Percentiles rank a stretch among this genome's conserved stretches.
These are phyloP conservation scores for Pyrochroa serraticornis DNA, from an alignment of 2,888 invertebrate genomes.

Conservation along the genomic window DNA sequence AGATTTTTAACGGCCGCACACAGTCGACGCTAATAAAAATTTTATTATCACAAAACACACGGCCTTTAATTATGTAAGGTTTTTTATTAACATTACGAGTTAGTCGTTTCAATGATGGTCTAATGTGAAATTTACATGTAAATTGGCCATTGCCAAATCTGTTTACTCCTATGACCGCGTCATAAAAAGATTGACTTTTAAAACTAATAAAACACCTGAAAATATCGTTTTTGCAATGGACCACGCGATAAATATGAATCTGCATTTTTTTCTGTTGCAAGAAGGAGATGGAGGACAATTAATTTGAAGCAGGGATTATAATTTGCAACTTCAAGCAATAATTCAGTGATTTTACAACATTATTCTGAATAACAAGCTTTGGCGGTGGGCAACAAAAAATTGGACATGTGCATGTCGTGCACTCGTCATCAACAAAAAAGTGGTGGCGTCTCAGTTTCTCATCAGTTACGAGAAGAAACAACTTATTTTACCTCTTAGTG, in stretches of 20 bases:
- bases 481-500: too few relatives aligned
- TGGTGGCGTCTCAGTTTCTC: too few relatives aligned
- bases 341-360: slow-evolving; percentile 20
- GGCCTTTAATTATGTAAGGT: slow-evolving; percentile 25
- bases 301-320: slow-evolving; percentile 9
- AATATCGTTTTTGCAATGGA: slow-evolving; percentile 13
- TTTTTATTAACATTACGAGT: slow-evolving; percentile 24
- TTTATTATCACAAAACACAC: slow-evolving; percentile 22
- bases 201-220: slow-evolving; percentile 29
- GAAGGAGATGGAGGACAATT: slow-evolving; percentile 5
- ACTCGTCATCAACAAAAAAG: slow-evolving; percentile 7
- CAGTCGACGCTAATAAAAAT: slow-evolving; percentile 20
- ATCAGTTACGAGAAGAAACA: too few relatives aligned
- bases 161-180: slow-evolving; percentile 18
- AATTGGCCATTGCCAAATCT: slow-evolving; percentile 31
- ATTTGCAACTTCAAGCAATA: slow-evolving; percentile 12
- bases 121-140: slow-evolving; percentile 30
- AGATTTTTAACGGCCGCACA: slow-evolving; percentile 9
- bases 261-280: not conserved
- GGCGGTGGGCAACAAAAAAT: slow-evolving; percentile 4
- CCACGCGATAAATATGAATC: not conserved
- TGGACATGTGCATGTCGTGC: slow-evolving; percentile 8
- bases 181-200: slow-evolving; percentile 28
- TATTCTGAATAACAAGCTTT: slow-evolving; percentile 17
- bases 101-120: slow-evolving; percentile 13